A percentile compares a stretch with the other conserved stretches of the same genome.
phyloP scores from a whole-genome alignment of 2,113 vertebrate species.

The Pedionomus torquatus region DNA sequence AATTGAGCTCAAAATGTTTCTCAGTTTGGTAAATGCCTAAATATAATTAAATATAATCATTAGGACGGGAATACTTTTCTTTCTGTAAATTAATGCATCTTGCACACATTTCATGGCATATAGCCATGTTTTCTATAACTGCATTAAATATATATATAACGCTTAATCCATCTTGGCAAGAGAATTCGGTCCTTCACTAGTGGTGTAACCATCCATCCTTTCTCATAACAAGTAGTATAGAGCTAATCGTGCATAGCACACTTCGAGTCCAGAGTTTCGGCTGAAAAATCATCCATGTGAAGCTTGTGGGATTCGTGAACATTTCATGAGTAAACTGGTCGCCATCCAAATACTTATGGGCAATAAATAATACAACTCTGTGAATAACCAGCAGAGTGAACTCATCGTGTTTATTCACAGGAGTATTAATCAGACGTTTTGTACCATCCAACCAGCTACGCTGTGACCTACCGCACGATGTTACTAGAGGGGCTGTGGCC shows the following conservation, averaged over 20 bases:
- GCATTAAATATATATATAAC: constrained; percentile 41
- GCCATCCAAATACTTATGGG: constrained; percentile 33
- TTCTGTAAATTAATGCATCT: constrained; percentile 55
- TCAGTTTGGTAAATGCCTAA: constrained; percentile 47
- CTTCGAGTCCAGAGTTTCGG: not conserved
- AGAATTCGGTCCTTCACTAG: not conserved
- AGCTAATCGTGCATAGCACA: constrained; percentile 22
- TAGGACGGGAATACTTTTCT: constrained; percentile 22
- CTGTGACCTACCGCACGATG: not conserved
- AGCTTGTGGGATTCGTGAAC: constrained; percentile 37
- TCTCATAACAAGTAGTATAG: not conserved
- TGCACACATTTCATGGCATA: constrained; percentile 29
- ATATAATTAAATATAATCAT: constrained; percentile 56
- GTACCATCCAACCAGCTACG: not conserved
- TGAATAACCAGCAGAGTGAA: not conserved
- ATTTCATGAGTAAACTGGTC: constrained; percentile 52
- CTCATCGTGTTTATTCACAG: constrained; percentile 32
- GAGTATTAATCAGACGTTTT: constrained; percentile 34
- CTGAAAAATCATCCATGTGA: constrained; percentile 22
- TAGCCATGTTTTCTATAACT: constrained; percentile 48
- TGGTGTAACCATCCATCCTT: not conserved
- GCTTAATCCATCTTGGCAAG: constrained; percentile 52
- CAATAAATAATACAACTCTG: constrained; percentile 28
- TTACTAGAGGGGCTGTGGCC: not conserved
- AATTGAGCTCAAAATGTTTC: constrained; percentile 23